Conservation (phyloP, 2,888 invertebrate genomes). For the Drosophila falleni region DNA sequence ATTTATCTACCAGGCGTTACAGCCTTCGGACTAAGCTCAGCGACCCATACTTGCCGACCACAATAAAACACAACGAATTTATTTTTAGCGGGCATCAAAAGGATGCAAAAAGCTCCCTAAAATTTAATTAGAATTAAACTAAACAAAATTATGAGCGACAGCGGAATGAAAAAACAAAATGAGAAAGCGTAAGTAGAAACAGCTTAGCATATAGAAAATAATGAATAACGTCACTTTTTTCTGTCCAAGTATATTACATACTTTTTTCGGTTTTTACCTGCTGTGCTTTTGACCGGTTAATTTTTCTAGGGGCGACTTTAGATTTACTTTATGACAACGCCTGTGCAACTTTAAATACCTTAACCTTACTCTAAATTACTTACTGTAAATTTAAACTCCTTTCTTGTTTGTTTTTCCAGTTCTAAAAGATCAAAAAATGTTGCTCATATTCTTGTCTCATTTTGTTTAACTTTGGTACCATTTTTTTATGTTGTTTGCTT, state of each 20-base stretch:
- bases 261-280: slow-evolving; percentile 6
- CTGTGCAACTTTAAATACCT: slow-evolving; percentile 31
- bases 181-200: too few species aligned
- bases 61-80: slow-evolving; percentile 29
- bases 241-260: slow-evolving; percentile 5
- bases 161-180: slow-evolving; percentile 8
- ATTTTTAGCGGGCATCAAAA: slow-evolving; percentile 21
- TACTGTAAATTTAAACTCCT: slow-evolving; percentile 3
- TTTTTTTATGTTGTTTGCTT: slow-evolving; percentile 14
- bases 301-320: slow-evolving; percentile 46
- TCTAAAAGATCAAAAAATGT: slow-evolving; percentile 6
- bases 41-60: slow-evolving; percentile 12
- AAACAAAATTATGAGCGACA: slow-evolving; percentile 24
- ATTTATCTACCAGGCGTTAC: slow-evolving; percentile 6
- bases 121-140: slow-evolving; percentile 37
- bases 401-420: neutral
- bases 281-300: slow-evolving; percentile 37
- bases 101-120: slow-evolving; percentile 10
- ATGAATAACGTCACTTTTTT: slow-evolving; percentile 21
- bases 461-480: slow-evolving; percentile 22
- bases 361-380: slow-evolving; percentile 4
- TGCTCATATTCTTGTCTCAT: slow-evolving; percentile 25
- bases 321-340: slow-evolving; percentile 38
- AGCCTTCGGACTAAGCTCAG: neutral
- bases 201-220: slow-evolving; percentile 57